Base-by-base conservation (phyloP, 2,888 invertebrate species). In the Timema podura region DNA sequence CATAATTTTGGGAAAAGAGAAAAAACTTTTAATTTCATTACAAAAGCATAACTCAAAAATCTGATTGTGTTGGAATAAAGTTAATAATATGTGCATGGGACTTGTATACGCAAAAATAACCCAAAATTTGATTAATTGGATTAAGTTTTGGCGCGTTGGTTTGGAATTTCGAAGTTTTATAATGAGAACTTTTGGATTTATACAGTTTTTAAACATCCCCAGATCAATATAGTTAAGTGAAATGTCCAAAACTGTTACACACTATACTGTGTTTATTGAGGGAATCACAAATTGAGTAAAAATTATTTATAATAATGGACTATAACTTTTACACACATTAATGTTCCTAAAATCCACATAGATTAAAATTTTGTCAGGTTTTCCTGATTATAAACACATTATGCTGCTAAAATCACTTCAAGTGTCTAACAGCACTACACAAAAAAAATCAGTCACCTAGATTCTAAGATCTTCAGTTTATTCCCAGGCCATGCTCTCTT, bases 101-200 rank as follows among this genome's bases (percentile, higher is more conserved):
- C 1, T 57, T 5, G 30, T 30, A 57, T n/a, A n/a, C 15, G 57
- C 57, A 57, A n/a, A 5, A 57, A 57, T n/a, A n/a, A 57, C n/a
- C 57, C 57, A n/a, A n/a, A 57, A 57, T 57, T 57, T 57, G 57
- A n/a, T n/a, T n/a, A n/a, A 57, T n/a, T 57, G 57, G 57, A n/a
- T n/a, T 11, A 57, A 13, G 57, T 57, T 57, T n/a, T 57, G 57
- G 57, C 9, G 15, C 57, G 1, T 5, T 16, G 30, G 7, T 15
- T 30, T 57, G 57, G 15, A 57, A 16, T 16, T n/a, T 6, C 1
- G 57, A 6, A 57, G 57, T 57, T 57, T 57, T 57, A 5, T 13
- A 57, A n/a, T 30, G 15, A 9, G n/a, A 57, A 57, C 57, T 9
- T n/a, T 9, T 16, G 30, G 57, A 57, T 15, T n/a, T 9, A 16